These are phyloP conservation scores for Sceloporus tristichus DNA, from an alignment of 2,113 vertebrate genomes.

Conservation along the genomic window DNA sequence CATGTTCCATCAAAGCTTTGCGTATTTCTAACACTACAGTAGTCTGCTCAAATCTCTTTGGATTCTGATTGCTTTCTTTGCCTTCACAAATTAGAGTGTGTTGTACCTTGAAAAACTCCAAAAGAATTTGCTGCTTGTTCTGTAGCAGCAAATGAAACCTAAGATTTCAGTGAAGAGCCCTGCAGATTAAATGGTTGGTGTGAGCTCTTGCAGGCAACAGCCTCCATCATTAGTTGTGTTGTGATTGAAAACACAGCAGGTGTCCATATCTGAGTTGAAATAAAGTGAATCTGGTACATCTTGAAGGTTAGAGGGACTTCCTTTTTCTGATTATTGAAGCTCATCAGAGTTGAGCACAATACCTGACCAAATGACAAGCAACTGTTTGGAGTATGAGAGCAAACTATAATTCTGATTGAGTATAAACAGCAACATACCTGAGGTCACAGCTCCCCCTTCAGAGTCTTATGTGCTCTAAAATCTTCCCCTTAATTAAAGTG, in stretches of 20 bases:
- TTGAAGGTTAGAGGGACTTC: background rate
- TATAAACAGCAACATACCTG: background rate
- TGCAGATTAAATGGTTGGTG: background rate
- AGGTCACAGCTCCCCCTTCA: background rate
- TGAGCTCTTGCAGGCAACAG: background rate
- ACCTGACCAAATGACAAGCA: background rate
- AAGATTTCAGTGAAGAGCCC: background rate
- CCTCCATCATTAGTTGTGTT: background rate
- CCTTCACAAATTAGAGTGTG: background rate
- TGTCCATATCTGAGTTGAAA: background rate
- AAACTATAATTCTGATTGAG: background rate
- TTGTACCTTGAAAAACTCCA: background rate
- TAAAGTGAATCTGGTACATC: background rate
- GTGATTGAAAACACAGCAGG: background rate
- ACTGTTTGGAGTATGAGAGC: background rate
- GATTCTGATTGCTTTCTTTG: background rate
- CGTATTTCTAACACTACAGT: background rate
- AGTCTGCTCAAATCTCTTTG: background rate
- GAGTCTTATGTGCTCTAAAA: background rate
- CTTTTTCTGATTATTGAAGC: background rate
- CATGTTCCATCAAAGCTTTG: background rate
- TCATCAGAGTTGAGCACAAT: background rate
- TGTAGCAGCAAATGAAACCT: background rate
- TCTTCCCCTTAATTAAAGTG: background rate
- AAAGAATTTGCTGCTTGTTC: conserved; percentile 7